A percentile compares a stretch with the other conserved stretches of the same genome.
phyloP scores from a whole-genome alignment of 2,797 vertebrate species.

The Danio jaintianensis region DNA sequence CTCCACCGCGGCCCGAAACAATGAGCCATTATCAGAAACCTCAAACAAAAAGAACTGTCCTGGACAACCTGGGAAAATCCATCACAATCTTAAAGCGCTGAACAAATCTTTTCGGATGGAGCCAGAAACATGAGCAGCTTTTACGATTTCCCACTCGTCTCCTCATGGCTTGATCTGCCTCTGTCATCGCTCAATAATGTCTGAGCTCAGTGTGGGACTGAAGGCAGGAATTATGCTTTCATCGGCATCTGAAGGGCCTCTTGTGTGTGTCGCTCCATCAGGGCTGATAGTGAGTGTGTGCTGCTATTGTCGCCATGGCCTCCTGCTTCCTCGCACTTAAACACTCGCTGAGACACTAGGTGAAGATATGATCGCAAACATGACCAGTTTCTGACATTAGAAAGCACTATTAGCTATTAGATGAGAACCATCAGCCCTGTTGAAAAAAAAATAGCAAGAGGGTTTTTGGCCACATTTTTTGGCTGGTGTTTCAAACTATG shows the following conservation, averaged over 20 bases:
- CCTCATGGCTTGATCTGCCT: constrained; percentile 86
- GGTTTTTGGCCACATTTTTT: too few species aligned
- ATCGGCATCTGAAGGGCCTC: constrained; percentile 76
- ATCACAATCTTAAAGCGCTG: constrained; percentile 84
- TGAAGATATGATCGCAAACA: background rate
- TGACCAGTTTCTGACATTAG: too few species aligned
- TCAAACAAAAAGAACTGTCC: constrained; percentile 76
- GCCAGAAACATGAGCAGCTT: constrained; percentile 87
- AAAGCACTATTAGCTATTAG: too few species aligned
- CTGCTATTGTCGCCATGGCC: constrained; percentile 43
- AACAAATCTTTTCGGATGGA: constrained; percentile 87
- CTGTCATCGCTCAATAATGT: constrained; percentile 82
- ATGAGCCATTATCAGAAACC: constrained; percentile 82
- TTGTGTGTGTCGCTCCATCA: constrained; percentile 52
- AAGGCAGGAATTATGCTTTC: constrained; percentile 87
- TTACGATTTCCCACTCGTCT: constrained; percentile 83
- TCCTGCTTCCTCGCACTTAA: constrained; percentile 30
- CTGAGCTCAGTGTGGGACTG: constrained; percentile 77
- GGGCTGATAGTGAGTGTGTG: constrained; percentile 42
- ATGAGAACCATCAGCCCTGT: too few species aligned
- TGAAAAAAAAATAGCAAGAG: too few species aligned
- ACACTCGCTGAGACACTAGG: background rate
- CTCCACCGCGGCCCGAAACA: constrained; percentile 68
- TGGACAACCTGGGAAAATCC: constrained; percentile 88
- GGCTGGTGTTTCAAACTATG: too few species aligned